Conservation (phyloP, 1,140 invertebrate genomes). For the Belonocnema kinseyi region DNA sequence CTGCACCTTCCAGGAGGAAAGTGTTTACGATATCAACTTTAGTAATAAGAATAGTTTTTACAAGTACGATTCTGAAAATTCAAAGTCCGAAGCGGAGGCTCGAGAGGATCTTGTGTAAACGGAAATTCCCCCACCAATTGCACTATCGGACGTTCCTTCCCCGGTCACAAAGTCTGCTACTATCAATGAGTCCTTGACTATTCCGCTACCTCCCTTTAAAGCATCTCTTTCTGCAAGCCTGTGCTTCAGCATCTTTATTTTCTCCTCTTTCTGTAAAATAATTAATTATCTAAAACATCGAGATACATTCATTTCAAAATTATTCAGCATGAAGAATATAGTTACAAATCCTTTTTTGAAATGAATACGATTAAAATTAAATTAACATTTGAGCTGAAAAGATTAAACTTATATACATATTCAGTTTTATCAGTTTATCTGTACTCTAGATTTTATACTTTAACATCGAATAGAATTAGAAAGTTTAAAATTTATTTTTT, state of each 20-base stretch:
- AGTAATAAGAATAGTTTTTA: slow-evolving; percentile 70
- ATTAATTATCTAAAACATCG: background rate
- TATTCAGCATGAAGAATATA: too few relatives aligned
- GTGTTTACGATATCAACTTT: slow-evolving; percentile 29
- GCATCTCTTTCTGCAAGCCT: slow-evolving; percentile 86
- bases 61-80: slow-evolving; percentile 92
- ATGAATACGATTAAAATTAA: too few relatives aligned
- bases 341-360: too few relatives aligned
- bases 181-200: slow-evolving; percentile 76
- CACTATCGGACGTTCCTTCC: slow-evolving; percentile 85
- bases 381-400: too few relatives aligned
- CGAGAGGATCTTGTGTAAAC: slow-evolving; percentile 86
- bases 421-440: too few relatives aligned
- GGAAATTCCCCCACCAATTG: slow-evolving; percentile 82
- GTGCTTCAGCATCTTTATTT: slow-evolving; percentile 86
- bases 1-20: slow-evolving; percentile 46
- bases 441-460: too few relatives aligned
- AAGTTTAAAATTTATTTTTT: too few relatives aligned
- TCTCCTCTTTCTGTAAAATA: slow-evolving; percentile 88
- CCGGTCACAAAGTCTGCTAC: slow-evolving; percentile 85
- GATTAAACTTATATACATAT: too few relatives aligned
- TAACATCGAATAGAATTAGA: too few relatives aligned
- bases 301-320: too few relatives aligned
- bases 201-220: slow-evolving; percentile 61
- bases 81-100: slow-evolving; percentile 87